Percentiles rank a stretch among this genome's conserved stretches.
Evolutionary conservation across 2,113 vertebrate species (phyloP).

Genomic region (Cephalopterus ornatus): DNA sequence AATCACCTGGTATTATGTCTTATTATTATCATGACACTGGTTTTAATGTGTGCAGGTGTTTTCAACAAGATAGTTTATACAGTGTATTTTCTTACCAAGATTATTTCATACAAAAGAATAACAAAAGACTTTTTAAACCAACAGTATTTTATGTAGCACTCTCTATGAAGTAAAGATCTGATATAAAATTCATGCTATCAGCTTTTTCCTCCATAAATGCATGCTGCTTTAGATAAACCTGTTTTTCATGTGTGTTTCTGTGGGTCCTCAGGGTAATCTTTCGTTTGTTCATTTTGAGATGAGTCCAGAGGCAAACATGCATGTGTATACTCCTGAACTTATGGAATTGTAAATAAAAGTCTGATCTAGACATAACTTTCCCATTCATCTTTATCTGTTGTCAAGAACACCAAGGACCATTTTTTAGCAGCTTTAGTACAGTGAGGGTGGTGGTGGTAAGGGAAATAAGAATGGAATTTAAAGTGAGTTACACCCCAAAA

Average conservation of each 20-base stretch:
- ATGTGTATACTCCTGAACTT: neutral
- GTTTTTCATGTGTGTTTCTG: neutral
- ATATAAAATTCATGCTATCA: neutral
- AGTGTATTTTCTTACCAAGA: neutral
- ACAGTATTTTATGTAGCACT: neutral
- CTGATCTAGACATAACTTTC: neutral
- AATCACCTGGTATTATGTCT: neutral
- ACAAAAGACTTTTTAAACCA: neutral
- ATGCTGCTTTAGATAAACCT: neutral
- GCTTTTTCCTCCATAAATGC: neutral
- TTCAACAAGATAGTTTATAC: neutral
- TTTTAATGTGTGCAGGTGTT: neutral
- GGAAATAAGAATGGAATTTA: neutral
- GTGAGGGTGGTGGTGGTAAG: neutral
- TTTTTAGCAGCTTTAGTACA: neutral
- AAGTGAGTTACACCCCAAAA: neutral
- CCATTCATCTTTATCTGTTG: neutral
- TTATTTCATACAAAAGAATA: neutral
- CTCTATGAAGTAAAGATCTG: neutral
- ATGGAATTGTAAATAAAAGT: neutral
- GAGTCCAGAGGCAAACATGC: neutral
- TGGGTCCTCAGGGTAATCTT: neutral
- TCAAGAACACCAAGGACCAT: neutral
- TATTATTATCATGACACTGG: neutral
- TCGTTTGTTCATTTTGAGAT: neutral